These are phyloP conservation scores for Psittacara wagleri DNA, from an alignment of 2,113 vertebrate species.

Conservation along the genomic window DNA sequence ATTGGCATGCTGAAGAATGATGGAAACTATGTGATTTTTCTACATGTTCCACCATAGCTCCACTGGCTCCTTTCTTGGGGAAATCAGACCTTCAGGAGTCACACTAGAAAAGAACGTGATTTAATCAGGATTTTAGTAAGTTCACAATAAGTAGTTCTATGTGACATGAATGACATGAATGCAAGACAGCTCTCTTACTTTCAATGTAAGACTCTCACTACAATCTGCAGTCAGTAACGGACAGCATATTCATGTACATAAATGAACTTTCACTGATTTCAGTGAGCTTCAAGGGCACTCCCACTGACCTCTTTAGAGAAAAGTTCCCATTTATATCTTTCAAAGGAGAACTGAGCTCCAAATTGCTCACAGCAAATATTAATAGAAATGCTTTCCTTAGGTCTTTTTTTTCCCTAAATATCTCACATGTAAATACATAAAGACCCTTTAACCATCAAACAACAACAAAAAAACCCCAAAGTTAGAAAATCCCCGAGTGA, in stretches of 20 bases:
- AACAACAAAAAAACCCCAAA: fast-evolving
- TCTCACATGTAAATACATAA: neutral
- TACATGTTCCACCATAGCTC: neutral
- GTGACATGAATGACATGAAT: neutral
- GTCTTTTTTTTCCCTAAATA: neutral
- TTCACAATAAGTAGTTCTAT: neutral
- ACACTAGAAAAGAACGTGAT: neutral
- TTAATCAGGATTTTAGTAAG: constrained; percentile 19
- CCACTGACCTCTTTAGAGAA: neutral
- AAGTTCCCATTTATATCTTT: neutral
- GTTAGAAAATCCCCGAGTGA: neutral
- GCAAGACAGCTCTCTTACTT: neutral
- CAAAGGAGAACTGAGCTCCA: neutral
- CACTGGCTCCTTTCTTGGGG: neutral
- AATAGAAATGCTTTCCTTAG: neutral
- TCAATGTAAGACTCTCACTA: neutral
- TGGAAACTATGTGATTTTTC: neutral
- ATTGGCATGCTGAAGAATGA: neutral
- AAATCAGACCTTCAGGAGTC: neutral
- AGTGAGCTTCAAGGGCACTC: neutral
- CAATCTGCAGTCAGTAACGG: neutral
- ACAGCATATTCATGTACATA: neutral
- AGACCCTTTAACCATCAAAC: neutral
- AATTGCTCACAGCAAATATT: neutral
- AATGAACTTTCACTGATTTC: neutral